Conservation (phyloP, 2,888 invertebrate genomes). For the Crematogaster levior region DNA sequence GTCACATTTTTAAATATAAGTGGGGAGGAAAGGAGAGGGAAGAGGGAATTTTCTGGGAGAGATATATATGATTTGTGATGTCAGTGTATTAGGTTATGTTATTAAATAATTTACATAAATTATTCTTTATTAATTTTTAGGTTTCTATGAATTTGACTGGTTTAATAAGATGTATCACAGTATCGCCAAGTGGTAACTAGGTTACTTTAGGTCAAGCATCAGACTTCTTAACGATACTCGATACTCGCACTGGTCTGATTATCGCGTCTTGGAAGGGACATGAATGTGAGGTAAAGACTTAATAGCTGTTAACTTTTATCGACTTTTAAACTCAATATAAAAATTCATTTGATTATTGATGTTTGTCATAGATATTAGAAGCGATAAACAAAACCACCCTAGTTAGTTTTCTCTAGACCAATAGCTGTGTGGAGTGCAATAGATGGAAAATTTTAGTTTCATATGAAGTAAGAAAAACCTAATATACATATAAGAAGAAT, state of each 20-base stretch:
- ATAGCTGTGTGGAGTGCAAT: slow-evolving; percentile 95
- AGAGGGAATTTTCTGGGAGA: no score
- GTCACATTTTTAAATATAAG: no score
- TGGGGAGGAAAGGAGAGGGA: no score
- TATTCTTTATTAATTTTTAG: no score
- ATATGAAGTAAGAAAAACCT: slow-evolving; percentile 90
- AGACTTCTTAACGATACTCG: slow-evolving; percentile 94
- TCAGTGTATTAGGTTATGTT: no score
- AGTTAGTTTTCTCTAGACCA: slow-evolving; percentile 96
- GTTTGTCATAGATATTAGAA: slow-evolving; percentile 87
- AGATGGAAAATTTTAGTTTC: slow-evolving; percentile 94
- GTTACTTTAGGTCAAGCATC: slow-evolving; percentile 96
- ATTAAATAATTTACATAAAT: no score
- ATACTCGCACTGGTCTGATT: slow-evolving; percentile 94
- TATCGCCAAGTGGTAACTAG: slow-evolving; percentile 93
- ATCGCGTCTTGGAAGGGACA: slow-evolving; percentile 95
- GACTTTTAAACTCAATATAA: neutral
- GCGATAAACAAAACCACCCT: slow-evolving; percentile 92
- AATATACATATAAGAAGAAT: no score
- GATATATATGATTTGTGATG: no score
- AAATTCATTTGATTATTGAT: slow-evolving; percentile 27
- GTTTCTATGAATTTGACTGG: slow-evolving; percentile 88
- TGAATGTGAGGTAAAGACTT: slow-evolving; percentile 92
- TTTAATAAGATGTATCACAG: slow-evolving; percentile 93
- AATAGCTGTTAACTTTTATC: neutral